A percentile compares a stretch with the other conserved stretches of the same genome.
phyloP scores from a whole-genome alignment of 2,113 vertebrate genomes.

The Lepus timidus region DNA sequence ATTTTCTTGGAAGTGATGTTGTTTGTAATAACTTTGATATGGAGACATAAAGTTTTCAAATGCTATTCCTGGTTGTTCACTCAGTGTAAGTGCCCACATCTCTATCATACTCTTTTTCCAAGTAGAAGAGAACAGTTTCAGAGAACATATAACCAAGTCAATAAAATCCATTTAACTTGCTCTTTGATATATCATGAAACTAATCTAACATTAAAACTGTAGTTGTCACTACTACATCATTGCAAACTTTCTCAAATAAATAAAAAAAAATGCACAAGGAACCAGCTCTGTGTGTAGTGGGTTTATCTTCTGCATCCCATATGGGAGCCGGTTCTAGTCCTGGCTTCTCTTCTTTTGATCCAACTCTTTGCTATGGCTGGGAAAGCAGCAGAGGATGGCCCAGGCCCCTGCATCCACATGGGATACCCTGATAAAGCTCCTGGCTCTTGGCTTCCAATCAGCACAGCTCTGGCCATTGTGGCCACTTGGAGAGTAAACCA shows the following conservation, averaged over 20 bases:
- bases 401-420: too few species aligned
- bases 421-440: too few species aligned
- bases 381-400: too few species aligned
- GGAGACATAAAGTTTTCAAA: background rate
- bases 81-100: background rate
- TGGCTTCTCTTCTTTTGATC: too few species aligned
- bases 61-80: background rate
- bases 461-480: too few species aligned
- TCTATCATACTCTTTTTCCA: background rate
- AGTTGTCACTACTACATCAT: background rate
- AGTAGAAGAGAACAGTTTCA: background rate
- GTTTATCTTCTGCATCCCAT: too few species aligned
- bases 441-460: too few species aligned
- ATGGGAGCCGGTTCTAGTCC: too few species aligned
- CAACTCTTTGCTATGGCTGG: too few species aligned
- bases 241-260: background rate
- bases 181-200: background rate
- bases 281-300: too few species aligned
- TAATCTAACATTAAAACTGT: constrained; percentile 48
- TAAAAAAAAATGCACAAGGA: background rate
- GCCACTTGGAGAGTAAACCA: too few species aligned
- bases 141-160: background rate
- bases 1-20: background rate
- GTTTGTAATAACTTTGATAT: constrained; percentile 1
- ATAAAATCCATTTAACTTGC: background rate